phyloP scores from a whole-genome alignment of 1,140 invertebrate species.

The Ruditapes philippinarum region DNA sequence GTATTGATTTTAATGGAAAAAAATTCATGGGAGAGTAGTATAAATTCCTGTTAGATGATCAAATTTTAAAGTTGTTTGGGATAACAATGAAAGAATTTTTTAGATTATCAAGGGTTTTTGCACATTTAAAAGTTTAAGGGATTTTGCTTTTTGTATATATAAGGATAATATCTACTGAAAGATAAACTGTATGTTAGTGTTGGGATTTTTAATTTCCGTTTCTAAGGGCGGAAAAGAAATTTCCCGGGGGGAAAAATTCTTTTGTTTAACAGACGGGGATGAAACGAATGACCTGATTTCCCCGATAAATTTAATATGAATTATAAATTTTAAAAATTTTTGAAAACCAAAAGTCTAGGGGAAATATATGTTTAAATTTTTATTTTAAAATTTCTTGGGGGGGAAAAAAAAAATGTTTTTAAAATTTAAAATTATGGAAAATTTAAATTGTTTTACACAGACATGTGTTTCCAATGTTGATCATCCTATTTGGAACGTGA shows the following conservation, averaged over 20 bases:
- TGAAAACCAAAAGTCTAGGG: neutral
- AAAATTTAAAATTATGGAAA: too few relatives aligned
- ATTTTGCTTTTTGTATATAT: neutral
- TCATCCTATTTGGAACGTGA: too few relatives aligned
- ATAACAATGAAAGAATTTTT: neutral
- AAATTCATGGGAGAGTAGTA: too few relatives aligned
- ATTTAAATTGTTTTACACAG: too few relatives aligned
- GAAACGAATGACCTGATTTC: neutral
- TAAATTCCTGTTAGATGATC: neutral
- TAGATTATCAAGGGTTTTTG: neutral
- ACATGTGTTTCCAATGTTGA: too few relatives aligned
- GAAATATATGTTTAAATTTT: too few relatives aligned
- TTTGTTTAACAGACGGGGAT: neutral
- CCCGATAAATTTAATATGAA: neutral
- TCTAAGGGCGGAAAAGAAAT: neutral
- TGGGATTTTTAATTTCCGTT: neutral
- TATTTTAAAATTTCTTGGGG: too few relatives aligned
- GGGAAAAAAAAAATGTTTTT: too few relatives aligned
- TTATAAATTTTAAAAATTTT: neutral
- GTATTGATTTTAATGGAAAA: too few relatives aligned
- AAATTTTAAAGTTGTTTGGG: neutral
- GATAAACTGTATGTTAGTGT: too few relatives aligned
- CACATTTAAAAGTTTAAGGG: neutral
- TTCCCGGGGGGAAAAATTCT: neutral
- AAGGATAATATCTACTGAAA: neutral